These are phyloP conservation scores for Lampropteryx suffumata DNA, from an alignment of 2,888 invertebrate genomes.

Conservation along the genomic window DNA sequence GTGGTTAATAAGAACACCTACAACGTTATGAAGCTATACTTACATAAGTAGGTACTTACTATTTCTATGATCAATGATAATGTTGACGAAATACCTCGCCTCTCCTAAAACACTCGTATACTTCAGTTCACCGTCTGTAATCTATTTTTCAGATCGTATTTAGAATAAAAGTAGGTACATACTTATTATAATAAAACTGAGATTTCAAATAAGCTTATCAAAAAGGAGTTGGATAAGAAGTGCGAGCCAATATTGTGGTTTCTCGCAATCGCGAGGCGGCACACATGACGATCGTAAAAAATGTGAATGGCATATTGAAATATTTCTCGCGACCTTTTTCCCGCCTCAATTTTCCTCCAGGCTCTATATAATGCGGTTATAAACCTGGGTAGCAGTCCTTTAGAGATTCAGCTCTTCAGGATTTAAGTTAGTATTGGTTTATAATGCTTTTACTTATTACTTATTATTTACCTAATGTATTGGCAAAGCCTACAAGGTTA, in stretches of 20 bases:
- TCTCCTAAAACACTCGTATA: neutral
- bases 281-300: constrained; percentile 77
- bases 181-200: constrained; percentile 30
- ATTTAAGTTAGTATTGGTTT: constrained; percentile 18
- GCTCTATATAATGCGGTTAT: constrained; percentile 63
- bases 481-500: constrained; percentile 1
- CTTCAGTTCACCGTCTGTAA: too few species aligned
- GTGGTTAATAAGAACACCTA: too few species aligned
- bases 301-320: constrained; percentile 80
- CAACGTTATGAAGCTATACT: too few species aligned
- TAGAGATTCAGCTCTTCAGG: constrained; percentile 29
- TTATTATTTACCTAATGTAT: constrained; percentile 2
- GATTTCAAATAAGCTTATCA: constrained; percentile 53
- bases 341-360: constrained; percentile 66
- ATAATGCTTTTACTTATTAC: constrained; percentile 11
- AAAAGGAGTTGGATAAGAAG: constrained; percentile 53
- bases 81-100: too few species aligned
- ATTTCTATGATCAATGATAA: too few species aligned
- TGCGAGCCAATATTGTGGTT: constrained; percentile 69
- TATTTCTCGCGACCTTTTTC: constrained; percentile 75
- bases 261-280: constrained; percentile 65
- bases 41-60: too few species aligned
- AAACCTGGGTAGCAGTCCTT: constrained; percentile 65
- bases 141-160: too few species aligned
- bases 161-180: too few species aligned